These are phyloP conservation scores for Dyspetes luteomarginatus DNA, from an alignment of 2,888 invertebrate genomes.

Conservation along the genomic window DNA sequence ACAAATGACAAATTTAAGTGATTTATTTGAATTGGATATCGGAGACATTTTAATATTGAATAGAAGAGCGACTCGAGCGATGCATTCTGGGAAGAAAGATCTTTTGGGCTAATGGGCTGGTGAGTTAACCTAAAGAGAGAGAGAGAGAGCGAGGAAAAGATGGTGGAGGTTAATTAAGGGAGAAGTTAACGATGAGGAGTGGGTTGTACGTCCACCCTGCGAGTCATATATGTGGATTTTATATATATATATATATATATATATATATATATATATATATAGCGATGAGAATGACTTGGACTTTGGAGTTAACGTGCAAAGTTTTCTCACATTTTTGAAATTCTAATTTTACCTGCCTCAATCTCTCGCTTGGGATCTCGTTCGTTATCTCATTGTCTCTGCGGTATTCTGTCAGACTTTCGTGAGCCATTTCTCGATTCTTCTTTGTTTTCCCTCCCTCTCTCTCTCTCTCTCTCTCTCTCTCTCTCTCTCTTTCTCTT, in stretches of 20 bases:
- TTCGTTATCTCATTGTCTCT: constrained; percentile 44
- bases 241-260: constrained; percentile 29
- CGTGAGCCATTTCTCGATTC: background rate
- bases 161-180: constrained; percentile 72
- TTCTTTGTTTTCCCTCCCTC: background rate
- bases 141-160: constrained; percentile 16
- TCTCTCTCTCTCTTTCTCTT: too few species aligned
- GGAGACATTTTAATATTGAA: background rate
- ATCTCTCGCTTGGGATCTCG: constrained; percentile 32
- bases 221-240: constrained; percentile 20
- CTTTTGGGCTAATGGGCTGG: constrained; percentile 33
- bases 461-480: too few species aligned
- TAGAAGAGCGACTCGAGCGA: background rate
- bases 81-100: constrained; percentile 43
- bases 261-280: constrained; percentile 28
- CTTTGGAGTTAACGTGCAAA: constrained; percentile 69
- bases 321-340: constrained; percentile 74
- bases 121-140: constrained; percentile 42
- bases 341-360: constrained; percentile 73
- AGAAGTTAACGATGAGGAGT: constrained; percentile 73
- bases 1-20: constrained; percentile 8
- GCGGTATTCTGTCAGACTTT: constrained; percentile 23
- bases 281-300: constrained; percentile 12
- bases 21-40: constrained; percentile 35
- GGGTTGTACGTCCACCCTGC: constrained; percentile 63